A percentile compares a stretch with the other conserved stretches of the same genome.
phyloP scores from a whole-genome alignment of 1,140 invertebrate genomes.

The Caenorhabditis briggsae region DNA sequence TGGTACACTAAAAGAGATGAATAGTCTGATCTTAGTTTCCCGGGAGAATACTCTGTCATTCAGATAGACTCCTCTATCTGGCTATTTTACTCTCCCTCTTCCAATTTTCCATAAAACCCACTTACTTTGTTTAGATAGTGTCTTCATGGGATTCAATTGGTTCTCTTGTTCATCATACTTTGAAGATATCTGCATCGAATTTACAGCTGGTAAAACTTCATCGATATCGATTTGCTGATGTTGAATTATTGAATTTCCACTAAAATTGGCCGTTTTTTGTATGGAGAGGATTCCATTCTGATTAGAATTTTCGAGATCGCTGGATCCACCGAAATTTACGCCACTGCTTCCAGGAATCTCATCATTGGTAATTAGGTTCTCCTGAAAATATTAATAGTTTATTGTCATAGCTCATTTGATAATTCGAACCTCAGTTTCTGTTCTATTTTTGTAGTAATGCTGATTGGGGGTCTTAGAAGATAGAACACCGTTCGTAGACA shows the following conservation, averaged over 20 bases:
- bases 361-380: too few relatives aligned
- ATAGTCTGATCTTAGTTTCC: background rate
- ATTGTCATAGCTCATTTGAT: too few relatives aligned
- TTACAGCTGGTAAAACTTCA: slow-evolving; percentile 15
- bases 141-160: background rate
- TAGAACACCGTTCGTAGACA: slow-evolving; percentile 60
- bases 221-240: slow-evolving; percentile 36
- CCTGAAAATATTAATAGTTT: too few relatives aligned
- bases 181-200: background rate
- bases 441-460: too few relatives aligned
- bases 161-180: background rate
- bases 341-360: too few relatives aligned
- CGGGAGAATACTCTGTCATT: background rate
- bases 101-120: background rate
- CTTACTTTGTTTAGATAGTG: slow-evolving; percentile 29
- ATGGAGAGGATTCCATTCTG: slow-evolving; percentile 12
- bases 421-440: too few relatives aligned
- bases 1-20: background rate
- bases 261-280: slow-evolving; percentile 33
- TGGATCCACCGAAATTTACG: background rate
- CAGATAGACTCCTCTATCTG: background rate
- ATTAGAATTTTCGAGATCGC: slow-evolving; percentile 21
- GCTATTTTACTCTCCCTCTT: background rate
- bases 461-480: slow-evolving; percentile 4
- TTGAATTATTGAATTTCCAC: slow-evolving; percentile 48